Conservation (phyloP, 2,113 vertebrate genomes). For the Lontra canadensis region DNA sequence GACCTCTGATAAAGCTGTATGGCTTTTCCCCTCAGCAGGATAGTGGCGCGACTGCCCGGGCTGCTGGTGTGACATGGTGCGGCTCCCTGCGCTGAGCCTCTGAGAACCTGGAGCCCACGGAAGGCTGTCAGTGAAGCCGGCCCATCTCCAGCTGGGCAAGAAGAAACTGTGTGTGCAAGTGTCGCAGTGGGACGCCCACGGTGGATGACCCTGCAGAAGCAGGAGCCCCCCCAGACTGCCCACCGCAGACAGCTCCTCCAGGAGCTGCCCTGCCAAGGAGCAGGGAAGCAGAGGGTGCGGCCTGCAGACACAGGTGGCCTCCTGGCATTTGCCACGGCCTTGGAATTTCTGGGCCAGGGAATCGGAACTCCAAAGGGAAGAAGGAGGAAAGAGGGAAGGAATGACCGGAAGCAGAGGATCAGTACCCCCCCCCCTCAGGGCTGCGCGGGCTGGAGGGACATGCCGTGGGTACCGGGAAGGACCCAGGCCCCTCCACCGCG, state of each 20-base stretch:
- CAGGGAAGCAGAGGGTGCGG: no score
- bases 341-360: neutral
- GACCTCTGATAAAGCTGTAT: neutral
- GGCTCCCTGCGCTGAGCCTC: rapidly evolving
- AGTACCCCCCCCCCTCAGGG: neutral
- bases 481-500: neutral
- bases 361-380: neutral
- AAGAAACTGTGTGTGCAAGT: no score
- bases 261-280: neutral
- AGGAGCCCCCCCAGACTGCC: no score
- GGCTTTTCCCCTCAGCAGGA: neutral
- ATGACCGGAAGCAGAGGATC: no score
- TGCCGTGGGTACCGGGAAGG: neutral
- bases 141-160: neutral
- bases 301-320: neutral
- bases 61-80: rapidly evolving
- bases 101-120: neutral
- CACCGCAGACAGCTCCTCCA: no score
- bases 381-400: neutral
- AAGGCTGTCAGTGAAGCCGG: neutral
- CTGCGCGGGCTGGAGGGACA: neutral
- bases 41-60: rapidly evolving
- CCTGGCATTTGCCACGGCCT: neutral
- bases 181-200: neutral
- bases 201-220: neutral